Evolutionary conservation across 37 sponge, comb jelly and placozoan genomes (phyloP).

Genomic region (Oscarella lobularis): DNA sequence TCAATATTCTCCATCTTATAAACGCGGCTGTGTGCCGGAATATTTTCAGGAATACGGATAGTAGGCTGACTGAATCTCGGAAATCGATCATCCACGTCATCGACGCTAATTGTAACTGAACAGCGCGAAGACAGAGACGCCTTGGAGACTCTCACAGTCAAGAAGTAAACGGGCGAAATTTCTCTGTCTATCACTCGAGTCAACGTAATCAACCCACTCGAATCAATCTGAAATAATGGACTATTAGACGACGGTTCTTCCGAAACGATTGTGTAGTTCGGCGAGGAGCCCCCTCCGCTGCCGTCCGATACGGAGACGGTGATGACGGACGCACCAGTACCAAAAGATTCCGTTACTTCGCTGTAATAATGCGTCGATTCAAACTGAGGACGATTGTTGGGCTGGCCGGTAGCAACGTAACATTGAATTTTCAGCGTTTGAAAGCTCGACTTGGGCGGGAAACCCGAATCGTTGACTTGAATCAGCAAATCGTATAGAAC

Average conservation of each 20-base stretch:
- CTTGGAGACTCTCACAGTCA: neutral
- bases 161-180: neutral
- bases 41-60: slow-evolving; percentile 15
- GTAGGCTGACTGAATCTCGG: slow-evolving; percentile 14
- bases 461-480: neutral
- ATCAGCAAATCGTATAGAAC: neutral
- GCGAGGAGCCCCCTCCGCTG: neutral
- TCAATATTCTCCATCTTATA: neutral
- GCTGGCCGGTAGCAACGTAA: no score
- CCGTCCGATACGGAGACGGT: neutral
- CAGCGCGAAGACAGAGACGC: neutral
- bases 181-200: neutral
- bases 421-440: neutral
- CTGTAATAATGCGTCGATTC: neutral
- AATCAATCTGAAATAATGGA: neutral
- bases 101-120: slow-evolving; percentile 24
- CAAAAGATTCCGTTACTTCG: neutral
- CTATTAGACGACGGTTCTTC: neutral
- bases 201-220: neutral
- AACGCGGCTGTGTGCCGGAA: neutral
- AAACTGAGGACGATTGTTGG: neutral
- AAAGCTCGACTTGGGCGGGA: neutral
- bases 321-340: neutral
- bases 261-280: neutral
- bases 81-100: slow-evolving; percentile 48